Evolutionary conservation across 2,888 invertebrate genomes (phyloP).

Genomic region (Clivina fossor): DNA sequence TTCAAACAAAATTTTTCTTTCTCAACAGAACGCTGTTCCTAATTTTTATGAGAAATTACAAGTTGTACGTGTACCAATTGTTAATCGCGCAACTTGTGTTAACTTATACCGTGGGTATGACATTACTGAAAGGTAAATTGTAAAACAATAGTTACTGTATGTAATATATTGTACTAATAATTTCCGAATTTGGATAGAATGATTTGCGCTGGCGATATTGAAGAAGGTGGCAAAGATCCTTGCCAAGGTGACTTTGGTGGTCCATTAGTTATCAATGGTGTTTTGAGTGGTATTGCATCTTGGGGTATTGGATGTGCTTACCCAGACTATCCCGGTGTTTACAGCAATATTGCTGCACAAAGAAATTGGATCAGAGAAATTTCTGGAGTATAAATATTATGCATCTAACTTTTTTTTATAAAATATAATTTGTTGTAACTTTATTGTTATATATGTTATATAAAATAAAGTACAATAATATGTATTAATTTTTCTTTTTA

Average conservation of each 20-base stretch:
- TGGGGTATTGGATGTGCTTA: slow-evolving; percentile 20
- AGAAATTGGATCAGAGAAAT: slow-evolving; percentile 14
- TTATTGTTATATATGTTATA: too few relatives aligned
- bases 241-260: slow-evolving; percentile 33
- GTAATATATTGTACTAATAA: neutral
- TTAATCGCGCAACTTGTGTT: slow-evolving; percentile 10
- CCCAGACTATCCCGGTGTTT: slow-evolving; percentile 15
- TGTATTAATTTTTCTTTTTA: too few relatives aligned
- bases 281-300: slow-evolving; percentile 17
- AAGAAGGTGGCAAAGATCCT: slow-evolving; percentile 28
- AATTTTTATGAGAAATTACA: too few relatives aligned
- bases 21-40: too few relatives aligned
- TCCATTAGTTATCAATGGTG: slow-evolving; percentile 7
- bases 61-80: slow-evolving; percentile 16
- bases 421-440: too few relatives aligned
- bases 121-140: slow-evolving; percentile 1
- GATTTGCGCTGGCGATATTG: slow-evolving; percentile 29
- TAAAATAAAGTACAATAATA: too few relatives aligned
- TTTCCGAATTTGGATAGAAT: slow-evolving; percentile 18
- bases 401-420: too few relatives aligned
- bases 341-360: slow-evolving; percentile 18
- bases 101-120: neutral
- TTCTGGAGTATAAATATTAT: slow-evolving; percentile 9
- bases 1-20: neutral
- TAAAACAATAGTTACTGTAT: neutral